phyloP scores from a whole-genome alignment of 2,888 invertebrate species.

The Macrosoma leucophasiata region DNA sequence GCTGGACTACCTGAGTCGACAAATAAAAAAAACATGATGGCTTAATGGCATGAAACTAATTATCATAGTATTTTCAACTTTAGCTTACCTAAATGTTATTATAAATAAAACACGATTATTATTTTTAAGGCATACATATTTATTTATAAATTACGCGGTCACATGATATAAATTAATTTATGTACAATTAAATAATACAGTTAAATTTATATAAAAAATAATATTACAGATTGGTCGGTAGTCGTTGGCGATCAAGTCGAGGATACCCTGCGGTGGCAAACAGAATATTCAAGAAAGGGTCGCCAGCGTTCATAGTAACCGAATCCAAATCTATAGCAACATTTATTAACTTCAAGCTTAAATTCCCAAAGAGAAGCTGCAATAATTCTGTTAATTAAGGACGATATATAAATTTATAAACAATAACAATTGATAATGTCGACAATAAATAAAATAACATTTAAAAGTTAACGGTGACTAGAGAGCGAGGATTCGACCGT shows the following conservation, averaged over 20 bases:
- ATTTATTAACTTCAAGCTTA: conserved; percentile 64
- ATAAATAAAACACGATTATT: conserved; percentile 38
- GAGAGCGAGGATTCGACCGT: conserved; percentile 50
- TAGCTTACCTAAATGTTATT: conserved; percentile 1
- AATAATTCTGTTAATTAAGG: conserved; percentile 56
- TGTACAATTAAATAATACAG: conserved; percentile 73
- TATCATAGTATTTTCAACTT: no score
- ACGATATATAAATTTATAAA: conserved; percentile 50
- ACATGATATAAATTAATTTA: conserved; percentile 73
- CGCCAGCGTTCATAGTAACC: conserved; percentile 19
- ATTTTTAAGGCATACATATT: conserved; percentile 72
- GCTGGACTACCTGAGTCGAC: no score
- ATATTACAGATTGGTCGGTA: conserved; percentile 44
- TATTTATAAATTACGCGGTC: conserved; percentile 73
- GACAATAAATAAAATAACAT: conserved; percentile 49
- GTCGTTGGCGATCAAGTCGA: conserved; percentile 31
- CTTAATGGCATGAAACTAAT: no score
- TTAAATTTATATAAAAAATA: conserved; percentile 71
- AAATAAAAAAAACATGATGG: no score
- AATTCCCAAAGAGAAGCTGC: conserved; percentile 54
- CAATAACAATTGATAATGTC: conserved; percentile 44
- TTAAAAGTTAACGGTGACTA: conserved; percentile 66
- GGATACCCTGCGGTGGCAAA: conserved; percentile 53
- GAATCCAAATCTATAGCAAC: conserved; percentile 43
- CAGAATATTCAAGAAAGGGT: conserved; percentile 37